Evolutionary conservation across 2,888 invertebrate species (phyloP), one percentile per base, ranked within the genome.

Genomic region (Neria commutata): DNA sequence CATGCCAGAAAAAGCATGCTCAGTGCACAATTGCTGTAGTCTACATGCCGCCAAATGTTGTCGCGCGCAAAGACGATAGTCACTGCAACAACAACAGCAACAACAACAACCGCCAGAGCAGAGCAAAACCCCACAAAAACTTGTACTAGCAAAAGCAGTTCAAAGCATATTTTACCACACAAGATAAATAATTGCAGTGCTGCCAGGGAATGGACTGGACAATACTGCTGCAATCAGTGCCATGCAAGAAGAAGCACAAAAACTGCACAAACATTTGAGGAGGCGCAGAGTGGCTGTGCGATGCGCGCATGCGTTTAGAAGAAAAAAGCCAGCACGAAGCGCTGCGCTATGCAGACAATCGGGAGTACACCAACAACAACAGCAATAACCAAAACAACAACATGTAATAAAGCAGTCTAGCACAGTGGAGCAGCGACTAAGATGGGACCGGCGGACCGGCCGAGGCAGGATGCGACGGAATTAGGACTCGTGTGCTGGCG

Each of bases 171-270:
- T 14, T 4, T 42, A 42, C 72, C 72, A 72, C 72, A 72, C 72
- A 72, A 72, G 73, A 73, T 66, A 72, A 71, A 71, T 73, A 71
- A 71, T 42, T 42, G 14, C 42, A 19, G 21, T 42, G 42, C 42
- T 42, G 5, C 42, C 3, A 42, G 42, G 19, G n/a, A n/a, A n/a
- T n/a, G 14, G 42, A 42, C 21, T 42, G 6, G 17, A 21, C 42
- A 19, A 42, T 42, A 19, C 21, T 42, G 17, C 42, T 42, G 17
- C 21, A 19, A 19, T 19, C 5, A 42, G 42, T 42, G 6, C n/a
- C 21, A 21, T 19, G 19, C 21, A 21, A n/a, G 21, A 42, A 42
- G 21, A 21, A 42, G 19, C 21, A 21, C 4, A 42, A 42, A 42
- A 42, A 42, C 19, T 17, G 19, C 42, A 37, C 6, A 6, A 37